Evolutionary conservation across 2,888 invertebrate species (phyloP).

Genomic region (Microctonus brassicae): DNA sequence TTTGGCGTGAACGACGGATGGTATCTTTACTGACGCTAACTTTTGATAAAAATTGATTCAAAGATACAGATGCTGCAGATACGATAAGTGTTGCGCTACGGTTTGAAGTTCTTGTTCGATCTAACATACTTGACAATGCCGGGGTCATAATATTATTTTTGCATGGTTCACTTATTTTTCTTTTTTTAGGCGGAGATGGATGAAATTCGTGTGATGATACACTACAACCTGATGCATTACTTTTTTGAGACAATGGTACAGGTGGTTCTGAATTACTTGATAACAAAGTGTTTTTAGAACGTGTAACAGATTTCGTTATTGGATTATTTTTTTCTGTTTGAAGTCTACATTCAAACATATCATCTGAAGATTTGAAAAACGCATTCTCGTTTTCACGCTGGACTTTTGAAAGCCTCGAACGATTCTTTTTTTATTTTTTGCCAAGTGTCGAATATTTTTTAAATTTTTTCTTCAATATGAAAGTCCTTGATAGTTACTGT

Average conservation of each 20-base stretch:
- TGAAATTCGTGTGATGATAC: constrained; percentile 5
- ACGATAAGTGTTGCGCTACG: not conserved
- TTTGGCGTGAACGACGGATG: constrained; percentile 6
- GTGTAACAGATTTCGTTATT: constrained; percentile 1
- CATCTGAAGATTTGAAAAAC: constrained; percentile 7
- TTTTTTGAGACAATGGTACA: too few species aligned
- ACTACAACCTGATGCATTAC: too few species aligned
- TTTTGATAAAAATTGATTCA: not conserved
- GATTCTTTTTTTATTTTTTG: constrained; percentile 10
- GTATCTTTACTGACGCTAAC: too few species aligned
- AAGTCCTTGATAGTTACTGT: constrained; percentile 10
- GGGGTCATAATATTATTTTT: too few species aligned
- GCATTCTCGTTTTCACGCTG: constrained; percentile 12
- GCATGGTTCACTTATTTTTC: too few species aligned
- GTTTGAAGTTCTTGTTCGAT: constrained; percentile 11
- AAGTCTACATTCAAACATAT: constrained; percentile 8
- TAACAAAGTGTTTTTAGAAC: not conserved
- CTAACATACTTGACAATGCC: not conserved
- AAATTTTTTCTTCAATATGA: constrained; percentile 10
- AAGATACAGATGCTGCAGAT: constrained; percentile 6
- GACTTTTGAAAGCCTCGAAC: constrained; percentile 3
- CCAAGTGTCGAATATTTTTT: constrained; percentile 4
- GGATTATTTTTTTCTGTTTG: not conserved
- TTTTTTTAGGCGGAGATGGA: not conserved
- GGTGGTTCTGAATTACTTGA: too few species aligned